Evolutionary conservation across 2,888 invertebrate genomes (phyloP).

Genomic region (Baronia brevicornis): DNA sequence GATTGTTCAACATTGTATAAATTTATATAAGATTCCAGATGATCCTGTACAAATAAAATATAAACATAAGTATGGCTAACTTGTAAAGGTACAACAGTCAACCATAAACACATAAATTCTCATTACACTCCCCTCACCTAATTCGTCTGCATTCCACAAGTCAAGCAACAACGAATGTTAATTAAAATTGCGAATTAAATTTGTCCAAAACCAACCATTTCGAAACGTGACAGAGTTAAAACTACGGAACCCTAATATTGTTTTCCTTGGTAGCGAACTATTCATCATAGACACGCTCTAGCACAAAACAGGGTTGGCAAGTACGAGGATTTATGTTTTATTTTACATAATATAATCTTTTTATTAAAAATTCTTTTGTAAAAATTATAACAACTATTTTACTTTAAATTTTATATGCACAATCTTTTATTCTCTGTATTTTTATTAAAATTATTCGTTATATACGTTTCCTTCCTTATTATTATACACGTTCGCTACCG

Average conservation of each 20-base stretch:
- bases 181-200: conserved; percentile 13
- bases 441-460: background rate
- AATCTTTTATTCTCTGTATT: background rate
- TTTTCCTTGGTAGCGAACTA: conserved; percentile 18
- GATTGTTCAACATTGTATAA: too few species aligned
- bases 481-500: too few species aligned
- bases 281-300: conserved; percentile 20
- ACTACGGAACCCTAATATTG: conserved; percentile 15
- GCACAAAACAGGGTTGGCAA: conserved; percentile 16
- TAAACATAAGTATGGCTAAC: too few species aligned
- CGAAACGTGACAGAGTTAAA: conserved; percentile 2
- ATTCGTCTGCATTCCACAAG: conserved; percentile 8
- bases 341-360: background rate
- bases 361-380: background rate
- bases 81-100: too few species aligned
- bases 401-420: background rate
- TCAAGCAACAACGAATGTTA: conserved; percentile 5
- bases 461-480: too few species aligned
- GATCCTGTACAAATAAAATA: too few species aligned
- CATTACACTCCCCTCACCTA: background rate
- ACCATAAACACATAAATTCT: too few species aligned
- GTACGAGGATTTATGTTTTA: background rate
- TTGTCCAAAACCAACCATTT: conserved; percentile 7
- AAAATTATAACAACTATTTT: background rate
- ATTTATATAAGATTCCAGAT: too few species aligned